These are phyloP conservation scores for Chionoecetes opilio DNA, from an alignment of 1,140 invertebrate species.

Conservation along the genomic window DNA sequence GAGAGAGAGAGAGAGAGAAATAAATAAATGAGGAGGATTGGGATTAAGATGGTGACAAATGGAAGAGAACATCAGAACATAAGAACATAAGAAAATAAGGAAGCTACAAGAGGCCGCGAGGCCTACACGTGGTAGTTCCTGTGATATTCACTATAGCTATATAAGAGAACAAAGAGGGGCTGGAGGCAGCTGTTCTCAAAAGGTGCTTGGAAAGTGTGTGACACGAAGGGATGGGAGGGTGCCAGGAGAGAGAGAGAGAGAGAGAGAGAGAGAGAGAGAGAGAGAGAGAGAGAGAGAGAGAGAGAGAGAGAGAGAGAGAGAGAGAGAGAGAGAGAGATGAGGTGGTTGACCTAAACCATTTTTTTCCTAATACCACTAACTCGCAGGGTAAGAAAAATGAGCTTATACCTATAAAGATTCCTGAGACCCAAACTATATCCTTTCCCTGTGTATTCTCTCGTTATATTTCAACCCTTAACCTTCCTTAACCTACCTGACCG, in stretches of 20 bases:
- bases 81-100: too few relatives aligned
- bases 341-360: too few relatives aligned
- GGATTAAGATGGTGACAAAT: background rate
- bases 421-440: too few relatives aligned
- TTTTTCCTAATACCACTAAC: too few relatives aligned
- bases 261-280: slow-evolving; percentile 31
- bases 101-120: too few relatives aligned
- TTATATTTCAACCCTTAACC: background rate
- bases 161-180: background rate
- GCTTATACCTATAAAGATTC: too few relatives aligned
- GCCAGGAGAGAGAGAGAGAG: slow-evolving; percentile 30
- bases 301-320: background rate
- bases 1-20: background rate
- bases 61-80: too few relatives aligned
- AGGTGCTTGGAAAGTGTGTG: slow-evolving; percentile 2
- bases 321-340: too few relatives aligned
- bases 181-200: background rate
- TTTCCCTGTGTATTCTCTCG: too few relatives aligned
- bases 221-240: background rate
- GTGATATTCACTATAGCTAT: too few relatives aligned
- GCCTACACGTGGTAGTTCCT: too few relatives aligned
- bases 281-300: slow-evolving; percentile 11
- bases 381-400: too few relatives aligned
- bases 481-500: background rate
- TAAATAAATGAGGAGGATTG: background rate